Conservation (phyloP, 2,797 vertebrate genomes). For the Scarus forsteni region DNA sequence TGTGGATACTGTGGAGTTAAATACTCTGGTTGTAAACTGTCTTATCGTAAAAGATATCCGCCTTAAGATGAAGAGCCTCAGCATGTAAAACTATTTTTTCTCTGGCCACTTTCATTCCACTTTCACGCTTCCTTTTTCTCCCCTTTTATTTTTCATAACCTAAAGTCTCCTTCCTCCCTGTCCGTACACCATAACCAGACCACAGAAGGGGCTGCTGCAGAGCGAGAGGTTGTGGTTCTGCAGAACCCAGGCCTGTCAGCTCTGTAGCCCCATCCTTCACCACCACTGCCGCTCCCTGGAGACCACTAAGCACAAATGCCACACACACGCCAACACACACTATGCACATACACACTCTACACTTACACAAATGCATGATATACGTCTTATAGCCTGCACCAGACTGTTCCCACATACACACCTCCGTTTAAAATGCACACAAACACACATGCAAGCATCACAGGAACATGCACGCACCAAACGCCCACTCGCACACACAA, state of each 20-base stretch:
- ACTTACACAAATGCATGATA: constrained; percentile 2
- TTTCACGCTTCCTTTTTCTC: background rate
- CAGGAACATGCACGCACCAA: constrained; percentile 20
- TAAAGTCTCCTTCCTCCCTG: constrained; percentile 30
- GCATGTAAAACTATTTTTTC: constrained; percentile 1
- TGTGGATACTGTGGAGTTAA: too few relatives aligned
- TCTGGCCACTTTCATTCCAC: background rate
- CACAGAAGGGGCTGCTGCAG: constrained; percentile 67
- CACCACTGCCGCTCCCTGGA: constrained; percentile 68
- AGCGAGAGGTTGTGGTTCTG: constrained; percentile 76
- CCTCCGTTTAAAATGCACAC: background rate
- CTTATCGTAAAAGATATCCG: background rate
- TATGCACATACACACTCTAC: constrained; percentile 19
- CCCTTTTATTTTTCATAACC: constrained; percentile 30
- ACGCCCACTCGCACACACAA: constrained; percentile 35
- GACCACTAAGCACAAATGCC: constrained; percentile 59
- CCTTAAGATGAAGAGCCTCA: background rate
- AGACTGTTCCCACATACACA: background rate
- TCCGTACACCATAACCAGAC: constrained; percentile 63
- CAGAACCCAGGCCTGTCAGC: constrained; percentile 81
- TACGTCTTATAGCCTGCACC: too few relatives aligned
- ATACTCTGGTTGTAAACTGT: too few relatives aligned
- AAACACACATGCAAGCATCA: background rate
- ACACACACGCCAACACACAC: constrained; percentile 29
- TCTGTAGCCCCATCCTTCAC: constrained; percentile 78